Conservation (phyloP, 2,113 vertebrate species). For the Burhinus bistriatus region DNA sequence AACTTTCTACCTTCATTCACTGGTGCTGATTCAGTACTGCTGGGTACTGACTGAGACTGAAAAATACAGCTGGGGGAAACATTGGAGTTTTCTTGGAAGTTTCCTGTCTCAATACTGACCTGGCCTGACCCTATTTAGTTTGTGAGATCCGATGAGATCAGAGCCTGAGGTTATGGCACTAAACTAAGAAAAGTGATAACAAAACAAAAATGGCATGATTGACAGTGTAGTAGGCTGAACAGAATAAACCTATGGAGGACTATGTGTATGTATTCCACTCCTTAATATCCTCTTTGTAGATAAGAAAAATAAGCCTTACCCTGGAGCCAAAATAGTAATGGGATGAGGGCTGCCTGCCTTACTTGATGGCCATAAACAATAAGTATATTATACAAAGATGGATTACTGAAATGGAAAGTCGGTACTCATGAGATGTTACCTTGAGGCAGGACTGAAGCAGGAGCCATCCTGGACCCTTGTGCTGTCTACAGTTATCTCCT, state of each 20-base stretch:
- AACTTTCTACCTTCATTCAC: neutral
- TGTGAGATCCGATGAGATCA: conserved; percentile 54
- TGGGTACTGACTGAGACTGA: neutral
- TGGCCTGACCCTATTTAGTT: conserved; percentile 26
- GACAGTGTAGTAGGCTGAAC: conserved; percentile 37
- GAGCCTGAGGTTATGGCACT: conserved; percentile 46
- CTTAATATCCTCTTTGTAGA: conserved; percentile 64
- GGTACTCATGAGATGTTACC: conserved; percentile 56
- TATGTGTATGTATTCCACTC: conserved; percentile 54
- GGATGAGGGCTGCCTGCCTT: conserved; percentile 57
- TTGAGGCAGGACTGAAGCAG: conserved; percentile 42
- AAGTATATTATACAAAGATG: conserved; percentile 63
- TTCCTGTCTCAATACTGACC: conserved; percentile 15
- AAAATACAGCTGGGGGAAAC: neutral
- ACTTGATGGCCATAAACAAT: conserved; percentile 56
- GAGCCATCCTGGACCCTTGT: neutral
- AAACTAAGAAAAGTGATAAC: conserved; percentile 65
- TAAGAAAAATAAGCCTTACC: conserved; percentile 72
- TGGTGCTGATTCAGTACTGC: neutral
- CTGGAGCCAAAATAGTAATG: conserved; percentile 59
- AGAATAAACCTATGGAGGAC: conserved; percentile 46
- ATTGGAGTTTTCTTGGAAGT: conserved; percentile 42
- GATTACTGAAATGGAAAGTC: conserved; percentile 63
- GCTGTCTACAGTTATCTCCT: conserved; percentile 21
- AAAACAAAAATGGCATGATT: conserved; percentile 63